Conservation (phyloP, 2,888 invertebrate species). For the Brachyopa scutellaris region DNA sequence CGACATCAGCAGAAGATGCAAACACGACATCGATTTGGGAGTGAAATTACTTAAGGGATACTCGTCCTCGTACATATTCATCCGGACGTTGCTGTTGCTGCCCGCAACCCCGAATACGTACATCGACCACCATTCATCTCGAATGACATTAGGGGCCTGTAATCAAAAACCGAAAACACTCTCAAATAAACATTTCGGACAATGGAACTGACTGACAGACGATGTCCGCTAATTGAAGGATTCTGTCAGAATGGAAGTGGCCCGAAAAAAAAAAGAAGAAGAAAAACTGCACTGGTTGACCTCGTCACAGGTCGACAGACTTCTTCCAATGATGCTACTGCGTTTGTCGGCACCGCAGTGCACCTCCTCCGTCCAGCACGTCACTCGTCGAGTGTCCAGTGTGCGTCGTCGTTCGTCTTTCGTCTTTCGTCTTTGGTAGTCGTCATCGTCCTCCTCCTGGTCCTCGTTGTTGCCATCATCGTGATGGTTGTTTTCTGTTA, state of each 20-base stretch:
- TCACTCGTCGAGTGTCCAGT: conserved; percentile 63
- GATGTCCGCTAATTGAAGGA: conserved; percentile 72
- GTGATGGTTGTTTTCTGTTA: conserved; percentile 59
- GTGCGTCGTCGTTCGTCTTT: conserved; percentile 37
- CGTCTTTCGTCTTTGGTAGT: too few species aligned
- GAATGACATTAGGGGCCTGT: conserved; percentile 54
- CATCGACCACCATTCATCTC: conserved; percentile 37
- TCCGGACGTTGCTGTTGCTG: background rate
- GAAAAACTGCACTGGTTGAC: conserved; percentile 40
- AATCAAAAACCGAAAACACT: conserved; percentile 62
- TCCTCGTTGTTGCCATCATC: conserved; percentile 15
- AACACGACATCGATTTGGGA: conserved; percentile 60
- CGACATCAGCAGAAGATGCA: conserved; percentile 40
- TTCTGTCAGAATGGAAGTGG: conserved; percentile 70
- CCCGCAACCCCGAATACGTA: background rate
- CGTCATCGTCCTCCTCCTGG: background rate
- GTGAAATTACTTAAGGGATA: conserved; percentile 63
- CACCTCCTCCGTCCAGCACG: conserved; percentile 35
- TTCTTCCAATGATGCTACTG: conserved; percentile 47
- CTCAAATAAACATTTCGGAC: conserved; percentile 70
- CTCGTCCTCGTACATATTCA: conserved; percentile 42
- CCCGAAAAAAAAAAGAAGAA: conserved; percentile 8
- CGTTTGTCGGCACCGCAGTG: conserved; percentile 63
- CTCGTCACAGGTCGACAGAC: conserved; percentile 68
- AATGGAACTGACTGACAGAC: conserved; percentile 69